phyloP scores from a whole-genome alignment of 2,888 invertebrate species.

The Lasioglossum lativentre region DNA sequence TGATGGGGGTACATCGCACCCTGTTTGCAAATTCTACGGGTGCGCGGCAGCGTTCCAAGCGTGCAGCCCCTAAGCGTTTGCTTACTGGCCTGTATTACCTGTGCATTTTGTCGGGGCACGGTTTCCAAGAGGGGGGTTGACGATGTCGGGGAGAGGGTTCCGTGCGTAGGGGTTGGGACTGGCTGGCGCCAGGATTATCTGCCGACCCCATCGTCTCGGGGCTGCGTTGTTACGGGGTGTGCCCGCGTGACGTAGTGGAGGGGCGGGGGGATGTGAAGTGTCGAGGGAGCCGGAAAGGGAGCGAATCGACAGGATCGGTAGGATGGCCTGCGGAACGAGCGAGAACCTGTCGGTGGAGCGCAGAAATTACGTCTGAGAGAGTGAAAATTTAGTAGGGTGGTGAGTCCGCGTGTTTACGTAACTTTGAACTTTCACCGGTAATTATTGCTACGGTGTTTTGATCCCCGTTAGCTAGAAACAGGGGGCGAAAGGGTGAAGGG shows the following conservation, averaged over 20 bases:
- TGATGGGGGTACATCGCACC: background rate
- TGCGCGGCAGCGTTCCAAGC: background rate
- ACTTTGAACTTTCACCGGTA: background rate
- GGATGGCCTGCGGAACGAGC: background rate
- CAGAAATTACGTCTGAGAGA: background rate
- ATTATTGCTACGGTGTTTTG: constrained; percentile 6
- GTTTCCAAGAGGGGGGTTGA: background rate
- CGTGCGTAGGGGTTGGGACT: constrained; percentile 68
- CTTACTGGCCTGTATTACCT: constrained; percentile 44
- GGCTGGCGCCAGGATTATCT: constrained; percentile 79
- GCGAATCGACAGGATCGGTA: background rate
- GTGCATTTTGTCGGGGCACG: constrained; percentile 22
- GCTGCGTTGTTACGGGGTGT: constrained; percentile 69
- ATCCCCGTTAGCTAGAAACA: background rate
- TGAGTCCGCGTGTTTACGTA: background rate
- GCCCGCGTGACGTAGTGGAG: constrained; percentile 22
- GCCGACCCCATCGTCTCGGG: constrained; percentile 75
- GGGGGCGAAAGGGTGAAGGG: background rate
- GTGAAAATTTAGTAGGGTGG: background rate
- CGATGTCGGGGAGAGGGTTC: constrained; percentile 46
- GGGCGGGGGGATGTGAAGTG: constrained; percentile 14
- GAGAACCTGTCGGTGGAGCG: background rate
- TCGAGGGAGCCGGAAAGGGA: constrained; percentile 3
- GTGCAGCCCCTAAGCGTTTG: constrained; percentile 18
- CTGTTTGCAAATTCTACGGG: background rate